These are phyloP conservation scores for Onychostoma macrolepis DNA, from an alignment of 2,113 vertebrate genomes.

Conservation along the genomic window DNA sequence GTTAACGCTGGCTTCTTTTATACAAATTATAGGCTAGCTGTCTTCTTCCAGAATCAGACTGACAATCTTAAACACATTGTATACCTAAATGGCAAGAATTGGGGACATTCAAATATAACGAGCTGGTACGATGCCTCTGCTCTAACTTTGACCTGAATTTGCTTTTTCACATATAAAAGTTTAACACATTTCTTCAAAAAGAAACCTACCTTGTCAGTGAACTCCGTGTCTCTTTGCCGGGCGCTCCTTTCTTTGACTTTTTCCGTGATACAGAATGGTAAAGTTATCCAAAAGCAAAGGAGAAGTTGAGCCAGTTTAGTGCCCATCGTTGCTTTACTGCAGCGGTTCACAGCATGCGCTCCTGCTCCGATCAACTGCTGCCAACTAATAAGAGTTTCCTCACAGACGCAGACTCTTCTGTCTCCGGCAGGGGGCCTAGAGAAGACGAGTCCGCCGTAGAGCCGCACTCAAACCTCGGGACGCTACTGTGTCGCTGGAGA, in stretches of 20 bases:
- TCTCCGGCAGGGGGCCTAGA: conserved; percentile 28
- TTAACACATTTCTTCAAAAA: neutral
- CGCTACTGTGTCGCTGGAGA: neutral
- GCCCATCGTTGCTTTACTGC: conserved; percentile 7
- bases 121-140: neutral
- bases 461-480: neutral
- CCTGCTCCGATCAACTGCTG: neutral
- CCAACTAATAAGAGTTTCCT: neutral
- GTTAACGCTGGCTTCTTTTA: neutral
- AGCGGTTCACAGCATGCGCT: neutral
- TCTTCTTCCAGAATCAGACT: neutral
- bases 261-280: conserved; percentile 26
- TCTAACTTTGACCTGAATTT: neutral
- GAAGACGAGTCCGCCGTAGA: neutral
- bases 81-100: neutral
- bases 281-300: conserved; percentile 36
- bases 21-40: neutral
- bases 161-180: neutral
- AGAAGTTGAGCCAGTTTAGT: conserved; percentile 2
- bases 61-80: neutral
- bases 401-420: neutral
- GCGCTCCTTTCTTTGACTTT: conserved; percentile 5
- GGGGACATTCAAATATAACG: neutral
- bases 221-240: conserved; percentile 36
- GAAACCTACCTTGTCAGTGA: conserved; percentile 29